Percentiles rank a stretch among this genome's conserved stretches.
Evolutionary conservation across 2,888 invertebrate species (phyloP).

Genomic region (Lamellibrachia columna): DNA sequence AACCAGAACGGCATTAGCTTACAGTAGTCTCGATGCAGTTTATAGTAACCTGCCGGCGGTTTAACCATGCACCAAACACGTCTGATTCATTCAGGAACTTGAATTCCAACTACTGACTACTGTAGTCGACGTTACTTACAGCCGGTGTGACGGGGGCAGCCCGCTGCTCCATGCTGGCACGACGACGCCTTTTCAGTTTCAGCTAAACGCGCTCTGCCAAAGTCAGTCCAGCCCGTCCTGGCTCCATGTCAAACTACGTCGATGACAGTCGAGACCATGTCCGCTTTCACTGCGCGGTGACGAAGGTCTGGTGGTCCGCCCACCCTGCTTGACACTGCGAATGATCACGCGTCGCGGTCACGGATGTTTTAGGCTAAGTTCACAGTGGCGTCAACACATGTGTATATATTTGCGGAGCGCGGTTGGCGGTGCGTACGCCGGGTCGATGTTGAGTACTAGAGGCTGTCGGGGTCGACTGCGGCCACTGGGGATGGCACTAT

Average conservation of each 20-base stretch:
- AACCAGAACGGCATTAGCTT: background rate
- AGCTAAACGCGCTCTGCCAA: background rate
- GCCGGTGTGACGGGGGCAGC: background rate
- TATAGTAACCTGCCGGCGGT: background rate
- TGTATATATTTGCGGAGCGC: background rate
- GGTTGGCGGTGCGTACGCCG: background rate
- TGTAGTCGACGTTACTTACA: background rate
- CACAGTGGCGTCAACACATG: background rate
- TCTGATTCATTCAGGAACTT: background rate
- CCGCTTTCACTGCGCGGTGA: background rate
- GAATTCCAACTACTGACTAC: background rate
- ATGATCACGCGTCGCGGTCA: background rate
- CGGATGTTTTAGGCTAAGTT: no score
- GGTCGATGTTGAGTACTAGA: background rate
- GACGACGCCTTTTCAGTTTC: background rate
- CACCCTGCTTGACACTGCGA: background rate
- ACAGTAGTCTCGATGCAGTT: background rate
- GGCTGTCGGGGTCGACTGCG: background rate
- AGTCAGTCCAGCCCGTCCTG: background rate
- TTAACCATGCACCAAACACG: background rate
- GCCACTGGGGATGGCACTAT: background rate
- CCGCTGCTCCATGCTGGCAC: background rate
- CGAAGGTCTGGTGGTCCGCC: background rate
- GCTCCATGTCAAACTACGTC: conserved; percentile 3
- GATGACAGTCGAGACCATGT: background rate